phyloP scores from a whole-genome alignment of 2,888 invertebrate genomes.

The Orthosia cruda region DNA sequence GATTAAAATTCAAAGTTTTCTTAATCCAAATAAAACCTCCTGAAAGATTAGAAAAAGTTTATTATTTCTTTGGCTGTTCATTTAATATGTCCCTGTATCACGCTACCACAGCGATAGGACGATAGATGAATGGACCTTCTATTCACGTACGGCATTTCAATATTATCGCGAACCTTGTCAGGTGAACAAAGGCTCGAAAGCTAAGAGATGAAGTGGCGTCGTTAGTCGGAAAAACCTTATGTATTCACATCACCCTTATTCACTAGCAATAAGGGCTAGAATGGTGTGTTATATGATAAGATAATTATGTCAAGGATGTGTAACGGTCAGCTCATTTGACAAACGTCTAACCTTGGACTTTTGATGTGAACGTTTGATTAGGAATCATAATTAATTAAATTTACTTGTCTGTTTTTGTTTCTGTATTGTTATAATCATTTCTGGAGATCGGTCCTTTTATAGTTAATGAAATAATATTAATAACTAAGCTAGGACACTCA shows the following conservation, averaged over 20 bases:
- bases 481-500: neutral
- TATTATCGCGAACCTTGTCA: slow-evolving; percentile 88
- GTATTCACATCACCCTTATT: slow-evolving; percentile 59
- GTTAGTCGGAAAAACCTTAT: slow-evolving; percentile 78
- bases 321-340: slow-evolving; percentile 65
- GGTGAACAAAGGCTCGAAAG: slow-evolving; percentile 84
- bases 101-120: slow-evolving; percentile 74
- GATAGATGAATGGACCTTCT: slow-evolving; percentile 81
- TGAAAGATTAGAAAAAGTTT: too few species aligned
- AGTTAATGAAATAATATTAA: neutral
- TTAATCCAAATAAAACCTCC: too few species aligned
- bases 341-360: slow-evolving; percentile 67
- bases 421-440: neutral
- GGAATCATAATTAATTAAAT: slow-evolving; percentile 46
- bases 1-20: too few species aligned
- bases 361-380: slow-evolving; percentile 63
- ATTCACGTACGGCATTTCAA: slow-evolving; percentile 86
- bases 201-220: slow-evolving; percentile 84
- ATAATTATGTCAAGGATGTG: slow-evolving; percentile 79
- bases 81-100: slow-evolving; percentile 70
- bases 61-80: neutral
- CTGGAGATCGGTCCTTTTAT: neutral
- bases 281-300: slow-evolving; percentile 63
- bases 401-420: slow-evolving; percentile 19
- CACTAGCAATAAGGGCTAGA: slow-evolving; percentile 56